Evolutionary conservation across 2,888 invertebrate species (phyloP), one percentile per base, ranked within the genome.

Genomic region (Lithophane socia): DNA sequence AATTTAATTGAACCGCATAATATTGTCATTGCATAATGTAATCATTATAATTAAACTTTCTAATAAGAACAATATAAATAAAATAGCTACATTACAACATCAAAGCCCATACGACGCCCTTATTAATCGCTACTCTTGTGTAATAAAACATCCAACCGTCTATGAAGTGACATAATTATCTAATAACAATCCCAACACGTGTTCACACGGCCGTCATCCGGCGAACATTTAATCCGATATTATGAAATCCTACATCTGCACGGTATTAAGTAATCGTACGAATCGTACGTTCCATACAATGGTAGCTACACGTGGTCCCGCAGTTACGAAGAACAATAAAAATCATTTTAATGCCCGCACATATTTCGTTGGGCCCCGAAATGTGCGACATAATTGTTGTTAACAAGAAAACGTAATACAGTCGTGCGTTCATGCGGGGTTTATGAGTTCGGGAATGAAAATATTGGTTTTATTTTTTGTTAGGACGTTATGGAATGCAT

Each of bases 161-260:
- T 79, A 72, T 60, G 52, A 44, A 66, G 72, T 86, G 86, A 83
- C 83, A 86, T 86, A 83, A 84, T 79, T 79, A 79, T 83, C 69
- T 86, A 86, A 82, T 86, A 87, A 89, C 87, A 91, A 87, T 85
- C 84, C 73, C 65, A 75, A 89, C 91, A 90, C 91, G 88, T 92
- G 91, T 91, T 91, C 87, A 84, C 86, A 85, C 82, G 75, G 73
- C 80, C 86, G 80, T 85, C 77, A 86, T 80, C 80, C 86, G 78
- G 70, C n/a, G 80, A 85, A 86, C 86, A 86, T 86, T 87, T 92
- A 92, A 91, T 93, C 91, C 90, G 88, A 91, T 93, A 92, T 93
- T 91, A 92, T 88, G 91, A 93, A 94, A 93, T 91, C 91, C 87
- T 91, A 92, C 93, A 94, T 93, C 92, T 94, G 94, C 91, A 86